Evolutionary conservation across 1,140 invertebrate genomes (phyloP).

Genomic region (Macrotrachela quadricornifera): DNA sequence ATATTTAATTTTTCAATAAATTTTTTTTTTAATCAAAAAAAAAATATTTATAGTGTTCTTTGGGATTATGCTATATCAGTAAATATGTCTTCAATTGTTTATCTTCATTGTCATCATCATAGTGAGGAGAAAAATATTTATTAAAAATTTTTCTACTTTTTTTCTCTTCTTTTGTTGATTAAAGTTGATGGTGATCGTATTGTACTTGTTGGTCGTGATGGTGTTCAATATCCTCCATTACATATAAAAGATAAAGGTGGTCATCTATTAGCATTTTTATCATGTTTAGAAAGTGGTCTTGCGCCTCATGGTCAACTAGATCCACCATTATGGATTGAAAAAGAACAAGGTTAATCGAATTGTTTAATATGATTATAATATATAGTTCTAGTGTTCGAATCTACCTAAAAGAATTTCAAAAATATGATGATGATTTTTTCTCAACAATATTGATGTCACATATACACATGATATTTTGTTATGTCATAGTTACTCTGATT

Average conservation of each 20-base stretch:
- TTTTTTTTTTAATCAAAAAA: too few relatives aligned
- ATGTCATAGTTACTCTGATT: constrained; percentile 1
- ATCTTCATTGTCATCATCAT: constrained; percentile 78
- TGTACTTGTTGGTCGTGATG: constrained; percentile 75
- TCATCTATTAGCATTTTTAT: constrained; percentile 66
- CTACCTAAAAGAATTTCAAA: not conserved
- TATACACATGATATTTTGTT: not conserved
- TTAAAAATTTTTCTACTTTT: too few relatives aligned
- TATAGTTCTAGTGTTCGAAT: too few relatives aligned
- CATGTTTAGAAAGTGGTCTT: constrained; percentile 68
- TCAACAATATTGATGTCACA: constrained; percentile 17
- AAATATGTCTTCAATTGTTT: constrained; percentile 57
- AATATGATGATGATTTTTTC: constrained; percentile 26
- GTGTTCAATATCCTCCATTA: constrained; percentile 59
- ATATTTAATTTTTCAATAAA: too few relatives aligned
- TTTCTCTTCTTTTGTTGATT: too few relatives aligned
- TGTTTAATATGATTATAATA: too few relatives aligned
- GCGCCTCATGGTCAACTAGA: constrained; percentile 67
- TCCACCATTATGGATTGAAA: constrained; percentile 69
- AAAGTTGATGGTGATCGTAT: constrained; percentile 50
- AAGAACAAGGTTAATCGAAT: constrained; percentile 16
- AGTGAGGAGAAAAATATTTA: constrained; percentile 24
- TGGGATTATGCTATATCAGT: constrained; percentile 79
- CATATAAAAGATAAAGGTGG: constrained; percentile 56
- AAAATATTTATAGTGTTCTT: constrained; percentile 33